phyloP scores from a whole-genome alignment of 2,113 vertebrate species.

The Acrocephalus kingi region DNA sequence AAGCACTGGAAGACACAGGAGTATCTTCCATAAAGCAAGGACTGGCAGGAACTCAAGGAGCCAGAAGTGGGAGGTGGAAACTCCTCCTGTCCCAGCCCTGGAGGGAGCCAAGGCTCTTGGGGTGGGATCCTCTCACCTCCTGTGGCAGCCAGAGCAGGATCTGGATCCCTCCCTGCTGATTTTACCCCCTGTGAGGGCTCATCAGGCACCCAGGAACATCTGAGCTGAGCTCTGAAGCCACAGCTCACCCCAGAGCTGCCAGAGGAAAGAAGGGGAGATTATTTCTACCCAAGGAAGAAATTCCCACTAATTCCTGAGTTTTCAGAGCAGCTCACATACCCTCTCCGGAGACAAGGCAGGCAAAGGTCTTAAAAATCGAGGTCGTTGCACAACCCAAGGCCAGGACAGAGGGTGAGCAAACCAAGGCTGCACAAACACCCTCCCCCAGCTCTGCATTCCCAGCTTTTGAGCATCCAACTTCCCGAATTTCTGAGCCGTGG shows the following conservation, averaged over 20 bases:
- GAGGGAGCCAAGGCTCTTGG: neutral
- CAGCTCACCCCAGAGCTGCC: neutral
- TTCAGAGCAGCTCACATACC: neutral
- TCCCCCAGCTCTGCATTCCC: neutral
- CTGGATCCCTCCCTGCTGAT: neutral
- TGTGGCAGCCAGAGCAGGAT: rapidly evolving
- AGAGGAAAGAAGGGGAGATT: neutral
- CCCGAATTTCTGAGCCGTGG: rapidly evolving
- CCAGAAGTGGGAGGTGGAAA: neutral
- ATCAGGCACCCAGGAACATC: neutral
- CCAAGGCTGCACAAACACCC: neutral
- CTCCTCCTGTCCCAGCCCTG: neutral
- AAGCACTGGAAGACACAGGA: rapidly evolving
- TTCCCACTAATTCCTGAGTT: rapidly evolving
- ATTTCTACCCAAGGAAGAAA: neutral
- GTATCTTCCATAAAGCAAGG: neutral
- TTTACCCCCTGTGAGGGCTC: rapidly evolving
- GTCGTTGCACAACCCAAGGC: neutral
- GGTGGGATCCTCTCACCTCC: neutral
- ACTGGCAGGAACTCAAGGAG: rapidly evolving
- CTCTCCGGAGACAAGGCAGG: rapidly evolving
- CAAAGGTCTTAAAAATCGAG: neutral
- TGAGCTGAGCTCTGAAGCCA: neutral
- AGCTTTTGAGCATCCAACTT: neutral
- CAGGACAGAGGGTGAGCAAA: neutral